Conservation (phyloP, 2,113 vertebrate species). For the Mastomys coucha region DNA sequence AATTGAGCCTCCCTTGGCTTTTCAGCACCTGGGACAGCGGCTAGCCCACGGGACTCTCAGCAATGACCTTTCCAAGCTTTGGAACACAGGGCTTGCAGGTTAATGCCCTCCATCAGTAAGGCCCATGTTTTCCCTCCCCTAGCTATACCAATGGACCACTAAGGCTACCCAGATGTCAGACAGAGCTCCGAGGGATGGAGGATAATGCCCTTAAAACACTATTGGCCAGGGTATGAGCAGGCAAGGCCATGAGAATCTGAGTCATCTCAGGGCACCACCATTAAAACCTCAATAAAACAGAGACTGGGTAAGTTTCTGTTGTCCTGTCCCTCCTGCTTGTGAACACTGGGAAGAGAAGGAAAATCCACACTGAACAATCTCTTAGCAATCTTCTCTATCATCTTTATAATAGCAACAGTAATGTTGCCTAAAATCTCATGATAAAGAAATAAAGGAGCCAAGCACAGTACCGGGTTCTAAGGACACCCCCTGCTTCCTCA, state of each 20-base stretch:
- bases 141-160: background rate
- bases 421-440: background rate
- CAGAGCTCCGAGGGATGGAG: background rate
- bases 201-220: background rate
- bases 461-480: background rate
- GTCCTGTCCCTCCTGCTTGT: background rate
- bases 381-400: background rate
- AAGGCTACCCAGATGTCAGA: background rate
- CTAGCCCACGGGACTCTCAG: rapidly evolving
- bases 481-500: background rate
- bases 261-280: background rate
- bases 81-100: background rate
- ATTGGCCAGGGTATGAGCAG: background rate
- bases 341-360: background rate
- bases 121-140: background rate
- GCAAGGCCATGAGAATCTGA: background rate
- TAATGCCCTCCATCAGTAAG: background rate
- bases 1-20: background rate
- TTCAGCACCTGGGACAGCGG: slow-evolving; percentile 44
- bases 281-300: background rate
- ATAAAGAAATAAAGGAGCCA: background rate
- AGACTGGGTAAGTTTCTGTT: background rate
- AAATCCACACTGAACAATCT: background rate
- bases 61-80: background rate
- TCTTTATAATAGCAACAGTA: background rate